A percentile compares a stretch with the other conserved stretches of the same genome.
Evolutionary conservation across 2,113 vertebrate genomes (phyloP).

Genomic region (Podarcis cretensis): DNA sequence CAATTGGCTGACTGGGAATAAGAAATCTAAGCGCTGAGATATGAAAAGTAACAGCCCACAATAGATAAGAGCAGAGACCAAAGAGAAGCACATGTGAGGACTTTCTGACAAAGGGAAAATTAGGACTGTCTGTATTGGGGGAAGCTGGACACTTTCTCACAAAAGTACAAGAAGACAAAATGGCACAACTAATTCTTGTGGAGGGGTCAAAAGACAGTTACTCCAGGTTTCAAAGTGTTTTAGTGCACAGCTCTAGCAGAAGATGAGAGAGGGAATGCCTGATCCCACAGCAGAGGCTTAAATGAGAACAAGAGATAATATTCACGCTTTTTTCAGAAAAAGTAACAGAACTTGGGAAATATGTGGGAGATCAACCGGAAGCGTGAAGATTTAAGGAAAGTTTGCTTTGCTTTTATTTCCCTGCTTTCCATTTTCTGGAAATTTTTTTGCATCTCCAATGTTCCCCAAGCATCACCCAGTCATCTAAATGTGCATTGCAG

Average conservation of each 20-base stretch:
- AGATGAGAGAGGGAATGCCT: background rate
- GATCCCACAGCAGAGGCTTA: background rate
- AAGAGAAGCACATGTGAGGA: background rate
- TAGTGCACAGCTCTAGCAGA: background rate
- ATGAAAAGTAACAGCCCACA: background rate
- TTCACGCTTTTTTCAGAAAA: background rate
- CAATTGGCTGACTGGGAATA: background rate
- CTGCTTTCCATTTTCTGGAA: background rate
- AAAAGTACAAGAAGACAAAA: background rate
- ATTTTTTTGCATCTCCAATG: background rate
- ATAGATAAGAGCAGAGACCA: background rate
- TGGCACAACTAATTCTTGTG: background rate
- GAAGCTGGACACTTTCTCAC: background rate
- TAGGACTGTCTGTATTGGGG: background rate
- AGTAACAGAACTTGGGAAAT: background rate
- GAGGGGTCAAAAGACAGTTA: background rate
- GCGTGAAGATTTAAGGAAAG: background rate
- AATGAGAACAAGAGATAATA: background rate
- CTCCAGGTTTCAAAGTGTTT: background rate
- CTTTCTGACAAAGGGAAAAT: too few relatives aligned
- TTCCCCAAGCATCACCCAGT: background rate
- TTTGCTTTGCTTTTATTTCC: background rate
- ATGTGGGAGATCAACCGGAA: background rate
- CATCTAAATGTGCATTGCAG: background rate
- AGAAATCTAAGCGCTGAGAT: background rate